phyloP scores from a whole-genome alignment of 2,113 vertebrate genomes.

The Zingel zingel region DNA sequence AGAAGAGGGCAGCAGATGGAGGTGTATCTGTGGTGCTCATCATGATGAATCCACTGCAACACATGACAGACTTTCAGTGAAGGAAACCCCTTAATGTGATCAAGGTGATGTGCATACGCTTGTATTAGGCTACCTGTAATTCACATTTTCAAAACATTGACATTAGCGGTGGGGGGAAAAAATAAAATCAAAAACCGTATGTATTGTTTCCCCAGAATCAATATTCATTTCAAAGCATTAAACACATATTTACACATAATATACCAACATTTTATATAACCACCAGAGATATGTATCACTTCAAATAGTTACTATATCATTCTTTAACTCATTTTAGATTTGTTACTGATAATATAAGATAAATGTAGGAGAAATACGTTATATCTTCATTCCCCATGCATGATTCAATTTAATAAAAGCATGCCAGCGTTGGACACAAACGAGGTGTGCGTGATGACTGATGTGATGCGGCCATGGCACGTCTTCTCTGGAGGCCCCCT shows the following conservation, averaged over 20 bases:
- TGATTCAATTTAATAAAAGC: no score
- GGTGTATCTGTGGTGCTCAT: neutral
- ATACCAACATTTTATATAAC: neutral
- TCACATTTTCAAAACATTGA: no score
- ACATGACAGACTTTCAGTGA: neutral
- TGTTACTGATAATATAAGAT: neutral
- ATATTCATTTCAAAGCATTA: neutral
- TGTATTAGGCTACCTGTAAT: no score
- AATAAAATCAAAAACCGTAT: no score
- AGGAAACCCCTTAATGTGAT: neutral
- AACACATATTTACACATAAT: neutral
- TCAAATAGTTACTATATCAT: neutral
- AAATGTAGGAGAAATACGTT: no score
- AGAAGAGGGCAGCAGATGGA: conserved; percentile 45
- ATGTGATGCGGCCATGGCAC: neutral
- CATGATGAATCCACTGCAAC: no score
- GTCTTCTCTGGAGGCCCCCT: neutral
- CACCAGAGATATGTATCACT: neutral
- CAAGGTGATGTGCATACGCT: no score
- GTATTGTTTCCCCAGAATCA: no score
- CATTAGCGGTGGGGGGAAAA: no score
- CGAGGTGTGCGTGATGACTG: neutral
- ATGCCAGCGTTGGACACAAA: neutral
- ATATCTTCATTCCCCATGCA: no score
- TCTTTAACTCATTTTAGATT: neutral